Percentiles rank a stretch among this genome's conserved stretches.
phyloP scores from a whole-genome alignment of 2,888 invertebrate species.

The Epistrophe grossulariae region DNA sequence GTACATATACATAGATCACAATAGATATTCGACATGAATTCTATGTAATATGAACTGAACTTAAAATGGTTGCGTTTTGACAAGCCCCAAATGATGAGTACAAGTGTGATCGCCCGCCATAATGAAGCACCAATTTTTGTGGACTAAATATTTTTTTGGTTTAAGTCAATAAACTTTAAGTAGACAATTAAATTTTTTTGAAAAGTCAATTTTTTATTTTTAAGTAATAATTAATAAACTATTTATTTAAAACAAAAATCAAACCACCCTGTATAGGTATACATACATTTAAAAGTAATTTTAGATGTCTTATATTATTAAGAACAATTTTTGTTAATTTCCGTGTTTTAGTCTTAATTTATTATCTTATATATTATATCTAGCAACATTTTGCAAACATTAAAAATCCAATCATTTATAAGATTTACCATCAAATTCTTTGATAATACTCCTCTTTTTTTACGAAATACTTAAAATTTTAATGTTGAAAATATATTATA shows the following conservation, averaged over 20 bases:
- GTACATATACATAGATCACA: no score
- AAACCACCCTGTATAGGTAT: slow-evolving; percentile 10
- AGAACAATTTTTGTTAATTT: not conserved
- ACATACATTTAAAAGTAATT: not conserved
- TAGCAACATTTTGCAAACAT: not conserved
- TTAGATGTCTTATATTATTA: not conserved
- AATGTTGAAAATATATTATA: not conserved
- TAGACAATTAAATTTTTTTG: no score
- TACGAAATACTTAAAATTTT: not conserved
- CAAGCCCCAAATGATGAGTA: no score
- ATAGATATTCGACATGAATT: no score
- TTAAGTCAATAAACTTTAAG: no score
- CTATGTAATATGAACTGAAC: no score
- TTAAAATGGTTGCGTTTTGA: no score
- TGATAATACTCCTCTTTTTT: not conserved
- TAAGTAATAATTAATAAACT: no score
- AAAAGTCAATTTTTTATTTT: no score
- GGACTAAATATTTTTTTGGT: no score
- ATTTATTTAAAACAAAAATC: not conserved
- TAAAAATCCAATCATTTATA: not conserved
- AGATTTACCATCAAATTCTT: not conserved
- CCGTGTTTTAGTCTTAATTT: not conserved
- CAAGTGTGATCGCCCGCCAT: no score
- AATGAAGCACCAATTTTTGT: no score
- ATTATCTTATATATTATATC: not conserved